phyloP scores from a whole-genome alignment of 2,113 vertebrate genomes.

The Macquaria ambigua region DNA sequence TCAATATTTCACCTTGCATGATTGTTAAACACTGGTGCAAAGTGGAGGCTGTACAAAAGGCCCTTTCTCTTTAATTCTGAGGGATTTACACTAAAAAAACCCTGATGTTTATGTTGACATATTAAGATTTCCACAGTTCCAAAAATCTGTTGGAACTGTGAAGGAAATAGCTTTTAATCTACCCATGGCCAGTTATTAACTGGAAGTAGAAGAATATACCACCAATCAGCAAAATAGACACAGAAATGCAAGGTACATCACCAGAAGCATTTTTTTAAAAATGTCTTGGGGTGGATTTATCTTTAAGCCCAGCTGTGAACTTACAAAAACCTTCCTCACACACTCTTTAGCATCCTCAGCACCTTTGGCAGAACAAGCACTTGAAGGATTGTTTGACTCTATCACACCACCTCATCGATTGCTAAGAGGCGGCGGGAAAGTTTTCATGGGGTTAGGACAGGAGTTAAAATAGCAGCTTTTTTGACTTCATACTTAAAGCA shows the following conservation, averaged over 20 bases:
- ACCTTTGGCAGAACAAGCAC: slow-evolving; percentile 18
- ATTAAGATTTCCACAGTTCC: not conserved
- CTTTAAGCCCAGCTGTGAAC: slow-evolving; percentile 38
- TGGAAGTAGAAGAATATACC: slow-evolving; percentile 21
- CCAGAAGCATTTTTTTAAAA: slow-evolving; percentile 38
- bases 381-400: slow-evolving; percentile 38
- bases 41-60: not conserved
- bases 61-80: not conserved
- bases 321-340: slow-evolving; percentile 18
- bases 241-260: slow-evolving; percentile 50
- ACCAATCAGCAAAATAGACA: slow-evolving; percentile 38
- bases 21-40: slow-evolving; percentile 15
- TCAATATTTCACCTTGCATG: not conserved
- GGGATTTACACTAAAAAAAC: not conserved
- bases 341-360: slow-evolving; percentile 20
- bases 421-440: slow-evolving; percentile 36
- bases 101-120: not conserved
- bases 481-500: slow-evolving; percentile 74
- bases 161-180: slow-evolving; percentile 4
- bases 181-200: not conserved
- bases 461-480: slow-evolving; percentile 78
- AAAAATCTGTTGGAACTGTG: not conserved
- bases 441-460: slow-evolving; percentile 34
- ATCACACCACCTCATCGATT: slow-evolving; percentile 26
- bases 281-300: slow-evolving; percentile 20